These are phyloP conservation scores for Macrostomum cliftonense DNA, from an alignment of 2,888 invertebrate species.

Conservation along the genomic window DNA sequence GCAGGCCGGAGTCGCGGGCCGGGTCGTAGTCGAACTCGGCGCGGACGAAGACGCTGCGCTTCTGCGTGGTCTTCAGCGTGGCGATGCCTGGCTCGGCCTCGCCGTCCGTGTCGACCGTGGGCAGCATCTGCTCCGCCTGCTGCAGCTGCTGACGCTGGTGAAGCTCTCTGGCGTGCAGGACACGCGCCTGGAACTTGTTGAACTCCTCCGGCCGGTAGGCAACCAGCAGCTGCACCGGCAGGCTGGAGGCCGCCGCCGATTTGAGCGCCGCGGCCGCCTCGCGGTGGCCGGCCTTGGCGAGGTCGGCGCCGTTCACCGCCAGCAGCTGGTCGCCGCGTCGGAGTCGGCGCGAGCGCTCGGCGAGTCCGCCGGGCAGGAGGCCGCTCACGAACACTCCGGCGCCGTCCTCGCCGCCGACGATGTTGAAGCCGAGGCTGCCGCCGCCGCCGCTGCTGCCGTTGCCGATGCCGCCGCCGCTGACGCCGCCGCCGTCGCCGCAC, in stretches of 20 bases:
- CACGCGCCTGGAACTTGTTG: conserved; percentile 77
- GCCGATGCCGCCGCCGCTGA: no score
- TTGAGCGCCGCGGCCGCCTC: conserved; percentile 78
- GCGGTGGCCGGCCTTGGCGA: conserved; percentile 81
- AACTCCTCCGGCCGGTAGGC: conserved; percentile 50
- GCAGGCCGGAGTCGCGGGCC: conserved; percentile 81
- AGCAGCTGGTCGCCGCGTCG: conserved; percentile 76
- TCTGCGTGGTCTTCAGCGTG: conserved; percentile 81
- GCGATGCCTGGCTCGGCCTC: conserved; percentile 33
- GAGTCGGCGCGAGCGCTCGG: conserved; percentile 71
- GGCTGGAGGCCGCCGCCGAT: conserved; percentile 54
- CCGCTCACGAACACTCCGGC: conserved; percentile 87
- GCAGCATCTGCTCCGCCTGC: background rate
- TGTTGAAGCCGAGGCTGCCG: conserved; percentile 13
- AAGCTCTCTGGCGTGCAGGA: conserved; percentile 24
- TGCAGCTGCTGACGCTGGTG: no score
- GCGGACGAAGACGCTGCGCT: conserved; percentile 80
- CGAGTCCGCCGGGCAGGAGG: conserved; percentile 89
- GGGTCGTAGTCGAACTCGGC: conserved; percentile 97
- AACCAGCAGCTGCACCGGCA: no score
- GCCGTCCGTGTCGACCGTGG: background rate
- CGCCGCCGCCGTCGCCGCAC: no score
- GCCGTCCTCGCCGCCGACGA: conserved; percentile 54
- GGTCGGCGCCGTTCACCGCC: conserved; percentile 64
- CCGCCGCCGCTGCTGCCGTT: background rate